Percentiles rank a stretch among this genome's conserved stretches.
phyloP scores from a whole-genome alignment of 2,113 vertebrate genomes.

The Callopanchax toddi region DNA sequence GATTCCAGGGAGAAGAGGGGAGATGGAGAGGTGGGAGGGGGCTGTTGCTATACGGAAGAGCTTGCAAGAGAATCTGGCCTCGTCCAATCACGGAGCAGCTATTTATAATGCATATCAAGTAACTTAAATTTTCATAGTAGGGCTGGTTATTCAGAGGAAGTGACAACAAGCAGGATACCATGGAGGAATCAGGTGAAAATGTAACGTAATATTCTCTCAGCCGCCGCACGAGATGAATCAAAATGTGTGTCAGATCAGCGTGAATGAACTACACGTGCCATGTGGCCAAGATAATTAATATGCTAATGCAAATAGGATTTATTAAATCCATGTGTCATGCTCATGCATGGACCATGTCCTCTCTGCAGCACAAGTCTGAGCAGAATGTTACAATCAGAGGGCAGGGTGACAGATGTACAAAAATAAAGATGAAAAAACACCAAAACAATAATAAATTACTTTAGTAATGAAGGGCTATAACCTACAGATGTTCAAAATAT shows the following conservation, averaged over 20 bases:
- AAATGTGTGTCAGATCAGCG: constrained; percentile 60
- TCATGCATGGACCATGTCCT: constrained; percentile 18
- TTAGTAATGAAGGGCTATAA: constrained; percentile 2
- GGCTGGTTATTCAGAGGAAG: constrained; percentile 40
- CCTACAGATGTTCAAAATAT: neutral
- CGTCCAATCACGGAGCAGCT: constrained; percentile 73
- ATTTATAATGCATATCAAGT: constrained; percentile 81
- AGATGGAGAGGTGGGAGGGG: constrained; percentile 59
- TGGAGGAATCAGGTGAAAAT: constrained; percentile 37
- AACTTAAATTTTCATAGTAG: constrained; percentile 71
- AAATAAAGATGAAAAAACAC: constrained; percentile 14
- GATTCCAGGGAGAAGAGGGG: constrained; percentile 60
- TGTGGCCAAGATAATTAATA: constrained; percentile 65
- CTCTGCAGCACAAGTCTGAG: constrained; percentile 2
- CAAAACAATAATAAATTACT: neutral
- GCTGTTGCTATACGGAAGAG: constrained; percentile 84
- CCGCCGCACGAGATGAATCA: constrained; percentile 11
- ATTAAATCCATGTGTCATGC: constrained; percentile 58
- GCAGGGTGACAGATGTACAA: constrained; percentile 1
- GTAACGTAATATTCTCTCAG: constrained; percentile 42
- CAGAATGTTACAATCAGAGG: constrained; percentile 20
- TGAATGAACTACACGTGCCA: constrained; percentile 54
- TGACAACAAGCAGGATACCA: constrained; percentile 44
- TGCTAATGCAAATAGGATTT: constrained; percentile 60
- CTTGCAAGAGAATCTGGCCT: constrained; percentile 65